Evolutionary conservation across 2,797 vertebrate genomes (phyloP).

Genomic region (Fringilla coelebs): DNA sequence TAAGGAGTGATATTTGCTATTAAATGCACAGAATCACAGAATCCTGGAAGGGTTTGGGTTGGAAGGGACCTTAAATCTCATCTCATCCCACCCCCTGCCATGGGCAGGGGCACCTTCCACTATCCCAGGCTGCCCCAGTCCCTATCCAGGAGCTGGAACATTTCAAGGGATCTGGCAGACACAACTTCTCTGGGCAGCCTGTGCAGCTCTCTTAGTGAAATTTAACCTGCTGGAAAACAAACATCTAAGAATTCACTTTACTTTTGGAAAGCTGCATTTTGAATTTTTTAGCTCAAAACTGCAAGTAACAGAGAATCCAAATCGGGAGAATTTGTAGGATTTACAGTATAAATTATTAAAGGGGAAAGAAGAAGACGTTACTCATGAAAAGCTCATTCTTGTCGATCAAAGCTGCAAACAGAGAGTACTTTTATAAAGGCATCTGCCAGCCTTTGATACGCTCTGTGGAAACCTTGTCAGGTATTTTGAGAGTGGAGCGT

Average conservation of each 20-base stretch:
- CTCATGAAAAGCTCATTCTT: neutral
- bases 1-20: neutral
- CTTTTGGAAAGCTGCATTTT: neutral
- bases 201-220: neutral
- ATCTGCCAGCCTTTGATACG: neutral
- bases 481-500: neutral
- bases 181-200: neutral
- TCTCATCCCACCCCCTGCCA: too few species aligned
- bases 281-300: neutral
- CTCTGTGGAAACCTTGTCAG: neutral
- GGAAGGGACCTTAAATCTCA: neutral
- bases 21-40: neutral
- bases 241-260: neutral
- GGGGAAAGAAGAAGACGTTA: neutral
- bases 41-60: neutral
- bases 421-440: neutral
- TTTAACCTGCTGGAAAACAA: neutral
- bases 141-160: neutral
- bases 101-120: neutral
- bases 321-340: neutral
- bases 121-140: neutral
- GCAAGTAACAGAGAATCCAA: neutral
- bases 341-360: slow-evolving; percentile 17
- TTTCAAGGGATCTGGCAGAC: neutral
- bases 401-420: neutral